phyloP scores from a whole-genome alignment of 1,140 invertebrate species.

The Homarus americanus region DNA sequence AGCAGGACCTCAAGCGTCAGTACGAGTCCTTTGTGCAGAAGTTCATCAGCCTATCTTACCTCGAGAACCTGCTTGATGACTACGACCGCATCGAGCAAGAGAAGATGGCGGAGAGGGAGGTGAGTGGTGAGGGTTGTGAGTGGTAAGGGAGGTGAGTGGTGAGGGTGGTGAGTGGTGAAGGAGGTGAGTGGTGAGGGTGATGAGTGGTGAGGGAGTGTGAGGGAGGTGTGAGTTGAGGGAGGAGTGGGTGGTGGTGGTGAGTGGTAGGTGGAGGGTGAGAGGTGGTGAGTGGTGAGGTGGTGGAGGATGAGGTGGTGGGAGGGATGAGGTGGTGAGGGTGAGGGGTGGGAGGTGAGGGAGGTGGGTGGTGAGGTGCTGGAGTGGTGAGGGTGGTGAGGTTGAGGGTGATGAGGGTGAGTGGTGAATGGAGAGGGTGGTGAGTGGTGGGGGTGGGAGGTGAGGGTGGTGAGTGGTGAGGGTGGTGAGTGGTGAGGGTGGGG shows the following conservation, averaged over 20 bases:
- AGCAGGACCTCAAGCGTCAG: conserved; percentile 89
- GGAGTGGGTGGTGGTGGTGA: not conserved
- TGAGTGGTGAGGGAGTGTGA: not conserved
- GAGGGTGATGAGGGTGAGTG: not conserved
- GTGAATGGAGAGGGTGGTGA: too few relatives aligned
- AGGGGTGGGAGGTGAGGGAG: too few relatives aligned
- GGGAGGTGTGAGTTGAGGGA: not conserved
- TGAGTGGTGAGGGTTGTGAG: conserved; percentile 28
- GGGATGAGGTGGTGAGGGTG: too few relatives aligned
- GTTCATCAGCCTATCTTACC: conserved; percentile 90
- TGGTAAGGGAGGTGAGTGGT: not conserved
- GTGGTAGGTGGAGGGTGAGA: not conserved
- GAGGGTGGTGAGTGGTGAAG: not conserved
- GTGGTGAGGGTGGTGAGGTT: not conserved
- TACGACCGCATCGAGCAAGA: conserved; percentile 85
- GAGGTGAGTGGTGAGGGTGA: not conserved
- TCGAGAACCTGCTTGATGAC: conserved; percentile 88
- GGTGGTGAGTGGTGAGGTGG: not conserved
- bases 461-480: too few relatives aligned
- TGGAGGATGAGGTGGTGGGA: not conserved
- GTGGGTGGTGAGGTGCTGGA: too few relatives aligned
- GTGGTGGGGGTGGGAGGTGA: too few relatives aligned
- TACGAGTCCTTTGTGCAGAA: conserved; percentile 94
- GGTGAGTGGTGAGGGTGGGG: too few relatives aligned
- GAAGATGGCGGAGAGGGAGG: conserved; percentile 82